A percentile compares a stretch with the other conserved stretches of the same genome.
Evolutionary conservation across 2,113 vertebrate species (phyloP).

Genomic region (Paralichthys olivaceus): DNA sequence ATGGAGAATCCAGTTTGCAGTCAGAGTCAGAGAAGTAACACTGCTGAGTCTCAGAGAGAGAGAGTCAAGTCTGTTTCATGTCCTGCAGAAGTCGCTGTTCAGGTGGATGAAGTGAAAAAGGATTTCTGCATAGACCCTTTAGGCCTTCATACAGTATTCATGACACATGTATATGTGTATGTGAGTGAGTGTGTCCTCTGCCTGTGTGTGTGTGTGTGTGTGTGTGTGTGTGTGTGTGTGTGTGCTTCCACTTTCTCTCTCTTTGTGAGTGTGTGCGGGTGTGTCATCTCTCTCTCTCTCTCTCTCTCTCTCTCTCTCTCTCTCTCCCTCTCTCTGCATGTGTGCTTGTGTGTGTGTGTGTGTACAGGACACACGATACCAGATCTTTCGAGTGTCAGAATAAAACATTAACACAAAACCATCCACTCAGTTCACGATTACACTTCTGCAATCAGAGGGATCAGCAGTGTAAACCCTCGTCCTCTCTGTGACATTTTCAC

Average conservation of each 20-base stretch:
- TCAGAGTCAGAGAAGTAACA: constrained; percentile 8
- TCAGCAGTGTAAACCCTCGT: not conserved
- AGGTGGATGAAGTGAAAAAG: constrained; percentile 9
- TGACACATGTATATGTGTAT: not conserved
- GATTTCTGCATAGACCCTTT: constrained; percentile 1
- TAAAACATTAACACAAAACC: not conserved
- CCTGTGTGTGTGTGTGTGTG: no score
- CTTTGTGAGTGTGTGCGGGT: no score
- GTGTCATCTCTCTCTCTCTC: no score
- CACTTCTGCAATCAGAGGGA: not conserved
- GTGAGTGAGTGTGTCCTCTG: no score
- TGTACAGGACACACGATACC: no score
- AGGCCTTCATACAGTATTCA: constrained; percentile 24
- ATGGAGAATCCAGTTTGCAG: constrained; percentile 4
- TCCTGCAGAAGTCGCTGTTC: not conserved
- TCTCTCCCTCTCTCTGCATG: no score
- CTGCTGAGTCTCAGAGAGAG: constrained; percentile 9
- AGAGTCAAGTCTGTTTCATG: constrained; percentile 17
- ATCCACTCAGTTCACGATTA: not conserved
- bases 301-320: no score
- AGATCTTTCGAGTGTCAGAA: not conserved
- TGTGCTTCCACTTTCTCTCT: no score
- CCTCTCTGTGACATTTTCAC: constrained; percentile 7
- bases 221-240: not conserved
- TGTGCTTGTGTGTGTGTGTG: no score